phyloP scores from a whole-genome alignment of 2,797 vertebrate species.

The Steatocranus sp. region DNA sequence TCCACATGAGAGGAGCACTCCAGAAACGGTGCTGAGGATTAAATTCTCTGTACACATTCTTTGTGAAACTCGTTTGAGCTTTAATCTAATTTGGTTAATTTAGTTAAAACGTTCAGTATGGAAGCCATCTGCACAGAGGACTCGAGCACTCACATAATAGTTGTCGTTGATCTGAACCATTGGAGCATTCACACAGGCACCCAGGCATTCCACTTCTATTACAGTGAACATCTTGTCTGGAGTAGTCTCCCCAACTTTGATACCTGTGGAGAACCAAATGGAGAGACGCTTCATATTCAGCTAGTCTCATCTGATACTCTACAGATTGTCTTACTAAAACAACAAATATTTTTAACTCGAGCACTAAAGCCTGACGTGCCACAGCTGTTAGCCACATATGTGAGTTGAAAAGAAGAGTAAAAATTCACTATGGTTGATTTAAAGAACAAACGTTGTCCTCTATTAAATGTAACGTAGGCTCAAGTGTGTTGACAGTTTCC shows the following conservation, averaged over 20 bases:
- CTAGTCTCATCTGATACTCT: background rate
- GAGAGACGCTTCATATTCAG: background rate
- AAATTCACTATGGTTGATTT: background rate
- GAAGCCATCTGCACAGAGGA: background rate
- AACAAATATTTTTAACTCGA: background rate
- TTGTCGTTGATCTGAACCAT: constrained; percentile 99
- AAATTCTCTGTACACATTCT: background rate
- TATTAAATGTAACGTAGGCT: background rate
- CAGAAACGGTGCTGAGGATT: background rate
- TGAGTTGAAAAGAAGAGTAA: background rate
- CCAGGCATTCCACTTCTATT: constrained; percentile 95
- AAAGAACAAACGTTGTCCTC: background rate
- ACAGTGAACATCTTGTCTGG: constrained; percentile 94
- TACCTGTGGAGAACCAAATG: constrained; percentile 76
- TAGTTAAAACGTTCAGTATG: background rate
- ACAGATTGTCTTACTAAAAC: constrained; percentile 11
- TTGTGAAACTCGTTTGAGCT: background rate
- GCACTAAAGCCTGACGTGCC: background rate
- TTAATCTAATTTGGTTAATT: constrained; percentile 44
- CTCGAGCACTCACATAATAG: constrained; percentile 90
- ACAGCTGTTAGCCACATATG: background rate
- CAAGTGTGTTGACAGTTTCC: background rate
- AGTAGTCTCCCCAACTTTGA: constrained; percentile 93
- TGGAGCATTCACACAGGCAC: constrained; percentile 96
- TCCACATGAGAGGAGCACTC: background rate